A percentile compares a stretch with the other conserved stretches of the same genome.
Evolutionary conservation across 2,888 invertebrate genomes (phyloP).

Genomic region (Eupelmus urozonus): DNA sequence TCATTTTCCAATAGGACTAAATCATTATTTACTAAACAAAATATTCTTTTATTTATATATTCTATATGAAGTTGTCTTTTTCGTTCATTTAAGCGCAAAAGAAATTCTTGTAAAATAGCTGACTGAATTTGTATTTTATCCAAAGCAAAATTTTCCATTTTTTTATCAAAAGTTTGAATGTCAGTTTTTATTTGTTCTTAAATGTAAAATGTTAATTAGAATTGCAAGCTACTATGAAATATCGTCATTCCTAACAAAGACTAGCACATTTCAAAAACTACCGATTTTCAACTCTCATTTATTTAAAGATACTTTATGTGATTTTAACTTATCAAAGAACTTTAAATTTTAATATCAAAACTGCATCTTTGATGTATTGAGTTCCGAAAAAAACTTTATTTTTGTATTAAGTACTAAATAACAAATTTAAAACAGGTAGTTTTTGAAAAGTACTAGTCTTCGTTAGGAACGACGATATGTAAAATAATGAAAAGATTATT

Average conservation of each 20-base stretch:
- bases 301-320: too few relatives aligned
- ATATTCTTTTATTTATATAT: slow-evolving; percentile 3
- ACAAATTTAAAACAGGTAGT: too few relatives aligned
- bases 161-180: slow-evolving; percentile 82
- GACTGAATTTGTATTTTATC: slow-evolving; percentile 83
- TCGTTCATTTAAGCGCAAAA: slow-evolving; percentile 79
- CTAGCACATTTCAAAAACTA: too few relatives aligned
- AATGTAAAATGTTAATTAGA: slow-evolving; percentile 66
- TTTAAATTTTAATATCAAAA: too few relatives aligned
- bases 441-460: too few relatives aligned
- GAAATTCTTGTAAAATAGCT: slow-evolving; percentile 84
- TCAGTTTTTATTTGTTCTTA: slow-evolving; percentile 73
- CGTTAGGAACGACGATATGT: slow-evolving; percentile 1
- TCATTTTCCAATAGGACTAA: slow-evolving; percentile 72
- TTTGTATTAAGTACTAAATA: too few relatives aligned
- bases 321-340: too few relatives aligned
- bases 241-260: too few relatives aligned
- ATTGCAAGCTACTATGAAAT: too few relatives aligned
- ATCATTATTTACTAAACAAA: slow-evolving; percentile 69
- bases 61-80: slow-evolving; percentile 36
- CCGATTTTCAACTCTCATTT: too few relatives aligned
- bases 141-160: slow-evolving; percentile 78
- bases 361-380: too few relatives aligned
- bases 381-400: too few relatives aligned
- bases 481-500: slow-evolving; percentile 15